Conservation (phyloP, 2,888 invertebrate species). For the Masnerella sp. region DNA sequence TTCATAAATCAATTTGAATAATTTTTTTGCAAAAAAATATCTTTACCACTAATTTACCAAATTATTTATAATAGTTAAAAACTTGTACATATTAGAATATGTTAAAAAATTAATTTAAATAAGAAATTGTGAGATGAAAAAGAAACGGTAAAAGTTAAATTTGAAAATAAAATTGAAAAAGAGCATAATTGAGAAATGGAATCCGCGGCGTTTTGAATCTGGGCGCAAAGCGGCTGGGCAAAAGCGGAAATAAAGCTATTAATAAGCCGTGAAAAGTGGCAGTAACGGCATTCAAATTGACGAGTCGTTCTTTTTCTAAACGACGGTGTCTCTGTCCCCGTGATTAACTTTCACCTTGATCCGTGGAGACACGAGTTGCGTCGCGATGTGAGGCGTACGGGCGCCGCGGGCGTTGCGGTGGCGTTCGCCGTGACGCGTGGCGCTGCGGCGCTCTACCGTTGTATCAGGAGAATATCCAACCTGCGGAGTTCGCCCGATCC, state of each 20-base stretch:
- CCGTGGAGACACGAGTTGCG: constrained; percentile 63
- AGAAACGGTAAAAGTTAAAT: too few relatives aligned
- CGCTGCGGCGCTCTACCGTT: constrained; percentile 75
- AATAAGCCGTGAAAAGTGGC: constrained; percentile 11
- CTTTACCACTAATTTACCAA: too few relatives aligned
- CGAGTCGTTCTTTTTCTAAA: constrained; percentile 31
- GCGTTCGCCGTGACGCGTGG: constrained; percentile 76
- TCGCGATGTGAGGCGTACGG: constrained; percentile 71
- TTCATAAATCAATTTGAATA: too few relatives aligned
- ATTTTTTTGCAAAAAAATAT: too few relatives aligned
- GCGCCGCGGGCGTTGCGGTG: constrained; percentile 73
- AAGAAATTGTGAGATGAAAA: too few relatives aligned
- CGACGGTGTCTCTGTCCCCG: constrained; percentile 16
- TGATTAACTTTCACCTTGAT: constrained; percentile 34
- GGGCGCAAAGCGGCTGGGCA: too few relatives aligned
- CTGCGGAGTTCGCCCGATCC: neutral
- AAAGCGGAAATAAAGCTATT: constrained; percentile 3
- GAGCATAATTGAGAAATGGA: too few relatives aligned
- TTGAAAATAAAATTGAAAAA: too few relatives aligned
- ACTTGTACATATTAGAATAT: too few relatives aligned
- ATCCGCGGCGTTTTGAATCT: too few relatives aligned
- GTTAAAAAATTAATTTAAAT: too few relatives aligned
- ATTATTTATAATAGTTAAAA: too few relatives aligned
- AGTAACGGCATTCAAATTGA: constrained; percentile 22
- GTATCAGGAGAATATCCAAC: constrained; percentile 67